phyloP scores from a whole-genome alignment of 2,888 invertebrate genomes.

The Lasioglossum malachurum region DNA sequence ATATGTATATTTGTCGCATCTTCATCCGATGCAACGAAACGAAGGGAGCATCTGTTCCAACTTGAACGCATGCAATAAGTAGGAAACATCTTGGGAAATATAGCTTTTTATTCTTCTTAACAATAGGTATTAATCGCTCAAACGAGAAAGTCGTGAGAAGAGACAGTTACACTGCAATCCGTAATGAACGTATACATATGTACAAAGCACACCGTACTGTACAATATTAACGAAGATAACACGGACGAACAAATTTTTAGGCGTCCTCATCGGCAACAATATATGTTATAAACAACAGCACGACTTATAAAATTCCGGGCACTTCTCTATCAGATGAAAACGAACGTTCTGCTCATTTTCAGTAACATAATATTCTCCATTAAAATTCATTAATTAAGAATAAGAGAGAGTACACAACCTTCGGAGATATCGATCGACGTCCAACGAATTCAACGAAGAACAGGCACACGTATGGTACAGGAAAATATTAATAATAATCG shows the following conservation, averaged over 20 bases:
- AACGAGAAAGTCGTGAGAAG: neutral
- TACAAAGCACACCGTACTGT: neutral
- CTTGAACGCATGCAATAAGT: slow-evolving; percentile 14
- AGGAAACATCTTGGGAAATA: neutral
- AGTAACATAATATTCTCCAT: neutral
- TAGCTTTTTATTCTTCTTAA: slow-evolving; percentile 35
- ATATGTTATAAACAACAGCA: too few species aligned
- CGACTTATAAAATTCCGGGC: neutral
- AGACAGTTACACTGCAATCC: neutral
- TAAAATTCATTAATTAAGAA: neutral
- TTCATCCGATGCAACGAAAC: neutral
- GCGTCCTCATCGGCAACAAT: neutral
- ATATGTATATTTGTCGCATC: neutral
- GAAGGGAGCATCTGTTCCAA: neutral
- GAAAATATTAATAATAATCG: slow-evolving; percentile 1
- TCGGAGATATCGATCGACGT: neutral
- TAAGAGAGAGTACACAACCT: neutral
- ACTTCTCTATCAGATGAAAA: neutral
- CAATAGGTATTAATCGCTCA: neutral
- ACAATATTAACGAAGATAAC: neutral
- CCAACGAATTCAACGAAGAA: neutral
- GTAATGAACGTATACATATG: too few species aligned
- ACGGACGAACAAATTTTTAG: neutral
- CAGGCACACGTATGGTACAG: neutral
- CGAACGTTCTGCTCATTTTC: neutral